Conservation (phyloP, 92 coral and sea anemone genomes). For the Plumapathes pennacea region DNA sequence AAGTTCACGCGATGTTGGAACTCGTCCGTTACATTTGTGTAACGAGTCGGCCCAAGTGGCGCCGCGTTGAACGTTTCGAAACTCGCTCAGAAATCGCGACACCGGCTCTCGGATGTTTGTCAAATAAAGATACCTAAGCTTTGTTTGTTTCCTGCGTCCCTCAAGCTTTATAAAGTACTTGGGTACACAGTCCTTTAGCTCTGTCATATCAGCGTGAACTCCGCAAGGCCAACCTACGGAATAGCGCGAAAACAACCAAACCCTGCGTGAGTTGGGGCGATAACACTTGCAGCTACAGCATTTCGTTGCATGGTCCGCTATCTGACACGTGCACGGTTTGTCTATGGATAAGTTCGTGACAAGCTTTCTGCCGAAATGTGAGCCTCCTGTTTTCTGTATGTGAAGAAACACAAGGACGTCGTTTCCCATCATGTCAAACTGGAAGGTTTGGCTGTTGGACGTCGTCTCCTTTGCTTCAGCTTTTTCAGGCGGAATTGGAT, state of each 20-base stretch:
- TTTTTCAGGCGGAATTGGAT: too few relatives aligned
- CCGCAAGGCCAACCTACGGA: constrained; percentile 95
- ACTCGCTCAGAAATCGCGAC: constrained; percentile 86
- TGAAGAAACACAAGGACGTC: constrained; percentile 91
- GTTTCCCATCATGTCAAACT: constrained; percentile 18
- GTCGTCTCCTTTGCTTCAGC: too few relatives aligned
- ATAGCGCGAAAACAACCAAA: constrained; percentile 84
- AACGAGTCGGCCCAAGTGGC: constrained; percentile 69
- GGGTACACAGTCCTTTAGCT: constrained; percentile 74
- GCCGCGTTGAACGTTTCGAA: constrained; percentile 63
- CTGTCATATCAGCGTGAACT: constrained; percentile 92
- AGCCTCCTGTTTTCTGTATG: constrained; percentile 94
- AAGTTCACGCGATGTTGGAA: constrained; percentile 61
- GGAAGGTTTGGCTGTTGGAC: neutral
- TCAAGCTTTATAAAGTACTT: constrained; percentile 50
- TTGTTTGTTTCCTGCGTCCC: constrained; percentile 36
- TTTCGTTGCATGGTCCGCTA: neutral
- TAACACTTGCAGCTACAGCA: constrained; percentile 43
- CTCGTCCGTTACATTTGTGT: constrained; percentile 72
- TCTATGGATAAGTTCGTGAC: constrained; percentile 58
- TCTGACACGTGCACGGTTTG: constrained; percentile 57
- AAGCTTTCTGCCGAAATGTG: constrained; percentile 75
- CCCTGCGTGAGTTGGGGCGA: constrained; percentile 65
- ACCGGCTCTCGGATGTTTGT: constrained; percentile 85
- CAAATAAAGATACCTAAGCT: constrained; percentile 63